These are phyloP conservation scores for Choloepus didactylus DNA, from an alignment of 2,797 vertebrate species.

Conservation along the genomic window DNA sequence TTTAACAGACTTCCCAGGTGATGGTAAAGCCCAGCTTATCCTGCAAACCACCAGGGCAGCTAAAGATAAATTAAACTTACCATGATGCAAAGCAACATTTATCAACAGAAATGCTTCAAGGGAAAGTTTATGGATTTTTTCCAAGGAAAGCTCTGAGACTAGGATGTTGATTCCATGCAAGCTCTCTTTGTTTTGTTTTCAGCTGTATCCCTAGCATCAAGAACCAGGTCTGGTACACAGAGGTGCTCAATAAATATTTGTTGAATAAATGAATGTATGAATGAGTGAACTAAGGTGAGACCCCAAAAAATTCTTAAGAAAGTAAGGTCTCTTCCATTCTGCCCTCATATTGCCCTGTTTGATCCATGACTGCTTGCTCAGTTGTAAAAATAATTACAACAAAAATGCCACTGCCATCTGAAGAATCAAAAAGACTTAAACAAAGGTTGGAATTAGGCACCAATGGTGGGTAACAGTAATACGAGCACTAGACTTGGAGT, in stretches of 20 bases:
- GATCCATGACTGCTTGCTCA: neutral
- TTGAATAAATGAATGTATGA: neutral
- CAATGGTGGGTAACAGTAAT: neutral
- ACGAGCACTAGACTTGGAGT: neutral
- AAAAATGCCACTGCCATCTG: slow-evolving; percentile 20
- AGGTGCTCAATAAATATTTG: neutral
- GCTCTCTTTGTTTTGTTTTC: neutral
- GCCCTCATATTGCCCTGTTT: neutral
- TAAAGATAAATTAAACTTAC: slow-evolving; percentile 36
- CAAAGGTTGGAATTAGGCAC: neutral
- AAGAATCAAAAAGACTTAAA: slow-evolving; percentile 25
- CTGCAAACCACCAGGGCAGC: slow-evolving; percentile 13
- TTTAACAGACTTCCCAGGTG: slow-evolving; percentile 23
- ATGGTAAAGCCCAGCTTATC: neutral
- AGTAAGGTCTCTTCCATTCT: neutral
- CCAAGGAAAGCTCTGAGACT: neutral
- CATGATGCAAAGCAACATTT: slow-evolving; percentile 22
- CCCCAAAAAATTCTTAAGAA: neutral
- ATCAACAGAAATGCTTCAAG: slow-evolving; percentile 45
- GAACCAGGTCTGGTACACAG: neutral
- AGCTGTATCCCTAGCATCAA: neutral
- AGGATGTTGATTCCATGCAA: neutral
- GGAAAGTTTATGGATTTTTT: neutral
- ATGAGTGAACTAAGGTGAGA: neutral
- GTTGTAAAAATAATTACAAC: neutral